Conservation (phyloP, 2,797 vertebrate species). For the Darevskia mixta region DNA sequence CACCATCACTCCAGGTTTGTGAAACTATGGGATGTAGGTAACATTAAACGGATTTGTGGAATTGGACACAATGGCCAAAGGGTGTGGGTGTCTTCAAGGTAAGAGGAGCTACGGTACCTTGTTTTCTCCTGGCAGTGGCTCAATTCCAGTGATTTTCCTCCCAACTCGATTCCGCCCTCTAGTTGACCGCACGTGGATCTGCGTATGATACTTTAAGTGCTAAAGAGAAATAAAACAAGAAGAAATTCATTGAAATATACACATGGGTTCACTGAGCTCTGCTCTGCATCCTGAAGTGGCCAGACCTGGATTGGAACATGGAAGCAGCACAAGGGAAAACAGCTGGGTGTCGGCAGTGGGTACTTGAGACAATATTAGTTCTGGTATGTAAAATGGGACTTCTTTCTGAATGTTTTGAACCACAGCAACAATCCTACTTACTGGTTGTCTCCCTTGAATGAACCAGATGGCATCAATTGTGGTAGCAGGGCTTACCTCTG, state of each 20-base stretch:
- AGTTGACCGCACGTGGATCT: constrained; percentile 97
- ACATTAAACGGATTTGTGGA: not conserved
- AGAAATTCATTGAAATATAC: not conserved
- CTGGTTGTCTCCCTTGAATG: not conserved
- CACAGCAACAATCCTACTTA: not conserved
- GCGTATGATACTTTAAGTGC: constrained; percentile 98
- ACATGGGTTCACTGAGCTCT: not conserved
- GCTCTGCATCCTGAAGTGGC: not conserved
- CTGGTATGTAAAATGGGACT: not conserved
- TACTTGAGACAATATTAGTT: not conserved
- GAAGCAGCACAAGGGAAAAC: not conserved
- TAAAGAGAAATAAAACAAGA: constrained; percentile 68
- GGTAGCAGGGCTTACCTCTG: constrained; percentile 84
- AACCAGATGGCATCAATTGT: not conserved
- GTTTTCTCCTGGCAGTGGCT: constrained; percentile 97
- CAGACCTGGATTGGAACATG: not conserved
- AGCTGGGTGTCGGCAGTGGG: not conserved
- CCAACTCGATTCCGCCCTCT: constrained; percentile 98
- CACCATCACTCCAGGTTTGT: no score
- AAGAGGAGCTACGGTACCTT: constrained; percentile 83
- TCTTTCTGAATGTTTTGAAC: not conserved
- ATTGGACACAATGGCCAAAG: not conserved
- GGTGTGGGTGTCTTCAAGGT: not conserved
- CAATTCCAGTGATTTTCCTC: constrained; percentile 98
- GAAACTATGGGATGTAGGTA: no score